Evolutionary conservation across 2,797 vertebrate species (phyloP), one percentile per base, ranked within the genome.

Genomic region (Perdix hodgsoniae): DNA sequence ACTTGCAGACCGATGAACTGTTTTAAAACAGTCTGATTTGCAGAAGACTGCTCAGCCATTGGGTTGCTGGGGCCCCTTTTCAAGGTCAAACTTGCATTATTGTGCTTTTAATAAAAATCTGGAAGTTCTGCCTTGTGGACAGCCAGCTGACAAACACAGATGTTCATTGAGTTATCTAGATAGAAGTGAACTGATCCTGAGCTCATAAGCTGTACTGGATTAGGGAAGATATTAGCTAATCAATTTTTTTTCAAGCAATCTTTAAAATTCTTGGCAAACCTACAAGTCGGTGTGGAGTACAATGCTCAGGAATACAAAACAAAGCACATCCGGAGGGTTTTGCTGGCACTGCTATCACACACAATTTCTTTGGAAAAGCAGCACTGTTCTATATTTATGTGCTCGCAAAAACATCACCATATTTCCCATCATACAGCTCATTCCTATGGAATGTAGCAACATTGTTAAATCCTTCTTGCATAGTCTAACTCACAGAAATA

Each of bases 401-500:
- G 79, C 95, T 96, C 94, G 90, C 87, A 91, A 91, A 96, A 96
- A 90, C 87, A 94, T 92, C 91, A 95, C 94, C 92, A 79, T 95
- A 93, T 96, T 96, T 97, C 95, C 95, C 91, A 95, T 96, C 79
- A 76, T 88, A 96, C 61, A 96, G 95, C 96, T 97, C 96, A 97
- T 88, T 94, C 94, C 83, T 96, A 95, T 95, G 97, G 97, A 97
- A 97, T 96, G 96, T 73, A 97, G 94, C 72, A 91, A 91, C 95
- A 91, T 88, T 93, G 95, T 94, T 96, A 96, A 97, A 97, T 76
- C 92, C 88, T 93, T 88, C 93, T 91, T 90, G 88, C 89, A 74
- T 93, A 96, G 91, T 83, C 10, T 15, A 96, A 92, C 89, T 93
- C 86, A 88, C 79, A 96, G 93, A 96, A 97, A 96, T 94, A 91